phyloP scores from a whole-genome alignment of 2,797 vertebrate genomes.

The Euphonia xanthogaster region DNA sequence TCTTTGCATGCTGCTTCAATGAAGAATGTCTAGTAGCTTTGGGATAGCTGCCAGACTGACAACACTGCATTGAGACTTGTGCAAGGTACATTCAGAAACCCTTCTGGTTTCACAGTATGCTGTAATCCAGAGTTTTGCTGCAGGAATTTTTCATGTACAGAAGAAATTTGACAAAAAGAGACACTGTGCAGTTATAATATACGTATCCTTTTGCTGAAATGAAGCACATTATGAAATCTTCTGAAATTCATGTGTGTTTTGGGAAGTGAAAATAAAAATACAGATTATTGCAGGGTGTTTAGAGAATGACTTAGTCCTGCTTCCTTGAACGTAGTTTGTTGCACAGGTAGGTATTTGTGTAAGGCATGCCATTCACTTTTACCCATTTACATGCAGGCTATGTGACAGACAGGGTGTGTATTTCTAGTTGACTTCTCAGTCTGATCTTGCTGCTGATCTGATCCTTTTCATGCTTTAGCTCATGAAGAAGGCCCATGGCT shows the following conservation, averaged over 20 bases:
- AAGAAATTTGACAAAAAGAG: background rate
- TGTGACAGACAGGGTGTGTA: background rate
- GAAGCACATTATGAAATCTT: background rate
- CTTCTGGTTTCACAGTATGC: background rate
- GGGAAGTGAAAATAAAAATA: background rate
- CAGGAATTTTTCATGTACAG: background rate
- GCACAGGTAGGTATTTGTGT: background rate
- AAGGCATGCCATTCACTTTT: background rate
- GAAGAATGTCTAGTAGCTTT: background rate
- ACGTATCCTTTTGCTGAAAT: background rate
- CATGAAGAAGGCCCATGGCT: background rate
- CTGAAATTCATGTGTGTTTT: fast-evolving
- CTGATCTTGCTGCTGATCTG: background rate
- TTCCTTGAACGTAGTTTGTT: background rate
- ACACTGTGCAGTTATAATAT: background rate
- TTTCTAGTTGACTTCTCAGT: background rate
- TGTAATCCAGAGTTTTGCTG: background rate
- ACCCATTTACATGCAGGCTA: background rate
- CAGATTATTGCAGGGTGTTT: background rate
- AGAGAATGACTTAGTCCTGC: background rate
- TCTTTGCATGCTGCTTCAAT: background rate
- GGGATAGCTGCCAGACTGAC: background rate
- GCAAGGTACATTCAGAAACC: background rate
- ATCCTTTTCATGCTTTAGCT: background rate
- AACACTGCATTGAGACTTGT: background rate